phyloP scores from a whole-genome alignment of 2,113 vertebrate species.

The Corydoras maculifer region DNA sequence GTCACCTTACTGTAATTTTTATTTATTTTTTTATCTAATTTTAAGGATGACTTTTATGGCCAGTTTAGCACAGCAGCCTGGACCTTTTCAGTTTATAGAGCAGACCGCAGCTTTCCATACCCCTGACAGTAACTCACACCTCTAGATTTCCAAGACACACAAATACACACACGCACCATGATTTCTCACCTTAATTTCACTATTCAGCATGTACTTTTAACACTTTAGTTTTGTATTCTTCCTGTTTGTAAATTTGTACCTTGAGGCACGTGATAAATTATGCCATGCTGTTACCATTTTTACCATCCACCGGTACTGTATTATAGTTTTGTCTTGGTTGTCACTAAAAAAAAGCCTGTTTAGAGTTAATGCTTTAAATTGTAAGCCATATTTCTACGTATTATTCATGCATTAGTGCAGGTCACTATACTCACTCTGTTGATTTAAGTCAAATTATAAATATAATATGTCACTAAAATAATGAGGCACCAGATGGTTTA shows the following conservation, averaged over 20 bases:
- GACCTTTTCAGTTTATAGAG: conserved; percentile 12
- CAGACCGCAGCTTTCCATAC: neutral
- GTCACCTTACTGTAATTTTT: neutral
- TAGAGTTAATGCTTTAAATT: neutral
- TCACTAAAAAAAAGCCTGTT: neutral
- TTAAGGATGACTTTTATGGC: conserved; percentile 23
- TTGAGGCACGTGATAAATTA: neutral
- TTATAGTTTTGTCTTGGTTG: neutral
- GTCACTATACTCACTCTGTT: too few relatives aligned
- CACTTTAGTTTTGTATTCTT: conserved; percentile 15
- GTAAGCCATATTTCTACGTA: neutral
- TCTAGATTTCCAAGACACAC: neutral
- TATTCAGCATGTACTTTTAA: conserved; percentile 25
- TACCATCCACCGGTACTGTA: neutral
- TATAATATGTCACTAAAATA: too few relatives aligned
- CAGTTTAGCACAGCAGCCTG: conserved; percentile 8
- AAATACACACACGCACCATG: conserved; percentile 8
- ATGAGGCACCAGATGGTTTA: too few relatives aligned
- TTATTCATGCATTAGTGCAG: too few relatives aligned
- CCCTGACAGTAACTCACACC: conserved; percentile 1
- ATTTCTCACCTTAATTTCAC: conserved; percentile 12
- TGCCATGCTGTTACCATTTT: neutral
- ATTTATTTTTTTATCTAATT: conserved; percentile 18
- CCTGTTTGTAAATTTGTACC: conserved; percentile 10
- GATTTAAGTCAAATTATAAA: too few relatives aligned